Base-by-base conservation (phyloP, 2,797 vertebrate genomes). In the Gymnothorax javanicus region DNA sequence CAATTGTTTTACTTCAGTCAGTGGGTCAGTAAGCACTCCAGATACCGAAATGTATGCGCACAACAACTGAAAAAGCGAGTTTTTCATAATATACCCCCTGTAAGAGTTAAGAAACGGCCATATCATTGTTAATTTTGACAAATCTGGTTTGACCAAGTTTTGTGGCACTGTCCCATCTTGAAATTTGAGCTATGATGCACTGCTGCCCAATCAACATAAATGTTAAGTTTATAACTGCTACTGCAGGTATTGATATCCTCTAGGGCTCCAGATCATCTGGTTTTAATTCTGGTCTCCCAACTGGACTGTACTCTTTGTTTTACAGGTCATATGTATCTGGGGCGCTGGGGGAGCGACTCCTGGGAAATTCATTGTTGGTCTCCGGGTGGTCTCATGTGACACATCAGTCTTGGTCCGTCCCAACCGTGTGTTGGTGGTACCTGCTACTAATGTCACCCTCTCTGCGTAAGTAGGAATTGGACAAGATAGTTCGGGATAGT, bases 341-440 rank as follows among this genome's bases (percentile, higher is more conserved):
- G 98, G 99, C 93, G 97, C 97, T 69, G 98, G 98, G 60, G 99
- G 98, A 89, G 98, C 99, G 82, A 99, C 99, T 57, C 99, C 99
- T 0, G 99, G 99, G 89, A 99, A 99, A 88, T 99, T 99, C 93
- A 93, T 99, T 60, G 94, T 99, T 7, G 99, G 99, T 4, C 97
- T 99, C 89, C 92, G 97, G 90, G 99, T 99, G 77, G 97, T 99
- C 86, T 98, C 97, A 0, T 99, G 99, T 82, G 98, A 99, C 87
- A 98, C 97, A 0, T 99, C 98, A 0, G 96, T 99, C 12, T 96
- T 99, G 64, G 93, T 99, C 89, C 98, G 97, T 2, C 98, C 98
- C 33, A 98, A 98, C 95, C 96, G 98, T 17, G 97, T 99, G 57
- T 95, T 98, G 23, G 98, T 99, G 81, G 97, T 98, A 88, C 98